phyloP scores from a whole-genome alignment of 2,113 vertebrate genomes.

The Actenoides lindsayi region DNA sequence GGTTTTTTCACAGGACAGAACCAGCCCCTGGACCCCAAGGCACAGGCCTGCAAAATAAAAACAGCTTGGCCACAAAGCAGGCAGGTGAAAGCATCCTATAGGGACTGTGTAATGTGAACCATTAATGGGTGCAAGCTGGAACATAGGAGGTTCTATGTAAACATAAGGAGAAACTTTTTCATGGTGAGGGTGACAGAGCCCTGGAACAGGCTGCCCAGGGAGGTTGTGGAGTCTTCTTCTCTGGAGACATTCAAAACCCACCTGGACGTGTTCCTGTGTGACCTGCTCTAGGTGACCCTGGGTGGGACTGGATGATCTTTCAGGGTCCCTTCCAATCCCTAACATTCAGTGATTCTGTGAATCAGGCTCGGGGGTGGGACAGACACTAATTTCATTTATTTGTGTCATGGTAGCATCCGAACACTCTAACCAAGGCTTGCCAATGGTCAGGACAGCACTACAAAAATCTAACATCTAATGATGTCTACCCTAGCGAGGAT shows the following conservation, averaged over 20 bases:
- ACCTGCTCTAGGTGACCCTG: too few relatives aligned
- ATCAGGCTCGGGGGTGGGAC: not conserved
- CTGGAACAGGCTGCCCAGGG: too few relatives aligned
- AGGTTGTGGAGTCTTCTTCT: too few relatives aligned
- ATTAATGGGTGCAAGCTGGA: not conserved
- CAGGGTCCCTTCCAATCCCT: too few relatives aligned
- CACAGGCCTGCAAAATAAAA: not conserved
- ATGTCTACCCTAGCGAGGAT: not conserved
- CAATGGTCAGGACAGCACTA: not conserved
- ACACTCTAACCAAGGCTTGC: not conserved
- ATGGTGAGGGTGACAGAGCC: too few relatives aligned
- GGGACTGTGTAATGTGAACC: not conserved
- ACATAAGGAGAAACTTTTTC: too few relatives aligned
- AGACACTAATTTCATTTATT: not conserved
- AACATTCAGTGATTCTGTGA: too few relatives aligned
- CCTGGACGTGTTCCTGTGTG: too few relatives aligned
- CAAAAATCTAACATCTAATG: not conserved
- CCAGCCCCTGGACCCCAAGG: not conserved
- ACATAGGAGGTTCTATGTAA: too few relatives aligned
- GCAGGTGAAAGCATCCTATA: not conserved
- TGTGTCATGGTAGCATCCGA: not conserved
- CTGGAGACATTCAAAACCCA: too few relatives aligned
- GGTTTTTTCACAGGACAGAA: not conserved
- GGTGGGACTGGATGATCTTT: too few relatives aligned
- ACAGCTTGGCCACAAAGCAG: not conserved